These are phyloP conservation scores for Brachypalpus laphriformis DNA, from an alignment of 2,888 invertebrate species.

Conservation along the genomic window DNA sequence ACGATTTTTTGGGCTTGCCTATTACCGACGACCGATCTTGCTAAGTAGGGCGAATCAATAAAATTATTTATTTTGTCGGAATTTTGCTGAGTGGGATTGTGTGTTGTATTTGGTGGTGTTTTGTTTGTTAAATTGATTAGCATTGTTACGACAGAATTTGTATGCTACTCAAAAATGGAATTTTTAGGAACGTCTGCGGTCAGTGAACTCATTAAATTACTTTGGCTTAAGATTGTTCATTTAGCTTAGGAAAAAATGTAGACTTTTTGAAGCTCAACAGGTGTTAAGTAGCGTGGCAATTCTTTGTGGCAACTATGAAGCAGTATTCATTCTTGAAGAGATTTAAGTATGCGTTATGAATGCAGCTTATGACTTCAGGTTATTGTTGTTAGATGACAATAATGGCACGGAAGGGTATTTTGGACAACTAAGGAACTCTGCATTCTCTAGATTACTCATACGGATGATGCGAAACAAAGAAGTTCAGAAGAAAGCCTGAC, in stretches of 20 bases:
- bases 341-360: no score
- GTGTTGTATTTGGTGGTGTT: not conserved
- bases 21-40: not conserved
- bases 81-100: not conserved
- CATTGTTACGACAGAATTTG: conserved; percentile 26
- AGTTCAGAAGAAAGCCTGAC: no score
- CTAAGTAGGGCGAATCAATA: conserved; percentile 38
- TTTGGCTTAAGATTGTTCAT: no score
- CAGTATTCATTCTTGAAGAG: not conserved
- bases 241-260: not conserved
- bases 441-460: no score
- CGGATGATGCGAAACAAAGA: no score
- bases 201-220: not conserved
- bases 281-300: not conserved
- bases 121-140: conserved; percentile 16
- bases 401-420: no score
- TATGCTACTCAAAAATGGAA: not conserved
- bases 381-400: no score
- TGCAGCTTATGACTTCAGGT: no score
- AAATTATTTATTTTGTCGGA: conserved; percentile 25
- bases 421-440: no score
- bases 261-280: not conserved
- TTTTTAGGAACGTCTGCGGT: not conserved
- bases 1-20: not conserved
- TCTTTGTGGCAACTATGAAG: not conserved